Percentiles rank a stretch among this genome's conserved stretches.
Evolutionary conservation across 2,888 invertebrate genomes (phyloP).

Genomic region (Drosophila monieri): DNA sequence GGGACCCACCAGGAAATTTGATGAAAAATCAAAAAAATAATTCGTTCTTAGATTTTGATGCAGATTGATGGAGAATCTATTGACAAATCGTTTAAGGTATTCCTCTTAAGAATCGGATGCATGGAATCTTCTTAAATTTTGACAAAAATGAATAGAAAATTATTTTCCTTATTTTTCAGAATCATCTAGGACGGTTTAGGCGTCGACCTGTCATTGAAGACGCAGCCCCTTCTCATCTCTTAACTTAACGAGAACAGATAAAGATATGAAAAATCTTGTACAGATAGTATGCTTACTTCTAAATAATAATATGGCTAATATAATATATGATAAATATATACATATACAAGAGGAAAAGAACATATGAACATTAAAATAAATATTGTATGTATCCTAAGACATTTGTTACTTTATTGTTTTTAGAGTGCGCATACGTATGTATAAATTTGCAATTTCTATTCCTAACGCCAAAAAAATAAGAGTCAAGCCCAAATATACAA

Average conservation of each 20-base stretch:
- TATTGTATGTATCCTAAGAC: constrained; percentile 65
- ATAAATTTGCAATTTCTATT: constrained; percentile 58
- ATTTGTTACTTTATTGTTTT: constrained; percentile 75
- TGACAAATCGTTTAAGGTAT: no score
- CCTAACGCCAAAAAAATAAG: constrained; percentile 43
- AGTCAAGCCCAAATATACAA: constrained; percentile 42
- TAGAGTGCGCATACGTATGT: constrained; percentile 56
- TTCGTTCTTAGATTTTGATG: no score
- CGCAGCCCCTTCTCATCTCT: constrained; percentile 39
- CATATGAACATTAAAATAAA: constrained; percentile 36
- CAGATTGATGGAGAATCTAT: no score
- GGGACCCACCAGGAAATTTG: no score
- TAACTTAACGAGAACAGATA: constrained; percentile 33
- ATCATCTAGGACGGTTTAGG: constrained; percentile 46
- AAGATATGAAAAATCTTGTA: constrained; percentile 58
- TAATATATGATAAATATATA: constrained; percentile 47
- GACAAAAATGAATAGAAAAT: background rate
- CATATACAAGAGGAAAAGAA: constrained; percentile 42
- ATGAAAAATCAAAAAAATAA: no score
- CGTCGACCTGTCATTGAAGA: constrained; percentile 36
- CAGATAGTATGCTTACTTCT: constrained; percentile 75
- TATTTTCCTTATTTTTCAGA: constrained; percentile 18
- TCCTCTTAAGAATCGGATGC: no score
- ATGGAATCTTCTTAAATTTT: no score
- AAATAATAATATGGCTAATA: constrained; percentile 73